These are phyloP conservation scores for Stichodactyla helianthus DNA, from an alignment of 64 coral and sea anemone species.

Conservation along the genomic window DNA sequence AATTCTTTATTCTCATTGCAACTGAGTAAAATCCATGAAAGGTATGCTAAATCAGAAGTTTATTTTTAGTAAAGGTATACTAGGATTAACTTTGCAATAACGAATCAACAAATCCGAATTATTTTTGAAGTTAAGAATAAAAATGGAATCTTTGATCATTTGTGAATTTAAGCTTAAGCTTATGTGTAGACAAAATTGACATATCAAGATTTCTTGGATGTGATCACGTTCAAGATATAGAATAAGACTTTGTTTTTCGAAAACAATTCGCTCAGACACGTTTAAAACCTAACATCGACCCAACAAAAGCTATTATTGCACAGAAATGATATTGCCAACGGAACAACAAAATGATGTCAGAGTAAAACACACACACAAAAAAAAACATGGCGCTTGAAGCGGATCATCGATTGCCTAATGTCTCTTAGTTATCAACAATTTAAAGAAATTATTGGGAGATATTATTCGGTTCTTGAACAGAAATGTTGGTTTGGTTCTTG, in stretches of 20 bases:
- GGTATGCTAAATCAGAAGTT: neutral
- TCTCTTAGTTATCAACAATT: neutral
- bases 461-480: neutral
- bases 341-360: neutral
- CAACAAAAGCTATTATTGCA: neutral
- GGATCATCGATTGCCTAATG: neutral
- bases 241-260: neutral
- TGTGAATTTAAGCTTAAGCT: neutral
- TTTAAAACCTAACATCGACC: neutral
- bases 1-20: neutral
- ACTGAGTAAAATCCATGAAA: neutral
- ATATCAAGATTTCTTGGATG: neutral
- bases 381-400: neutral
- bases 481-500: neutral
- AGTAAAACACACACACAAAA: neutral
- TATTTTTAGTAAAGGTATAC: neutral
- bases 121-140: neutral
- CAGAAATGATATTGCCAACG: neutral
- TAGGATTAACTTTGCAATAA: neutral
- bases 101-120: neutral
- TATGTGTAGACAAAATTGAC: neutral
- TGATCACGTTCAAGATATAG: neutral
- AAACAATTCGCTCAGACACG: neutral
- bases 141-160: constrained; percentile 1
- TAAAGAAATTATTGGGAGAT: neutral